Conservation (phyloP, 1,140 invertebrate genomes). For the Apis florea region DNA sequence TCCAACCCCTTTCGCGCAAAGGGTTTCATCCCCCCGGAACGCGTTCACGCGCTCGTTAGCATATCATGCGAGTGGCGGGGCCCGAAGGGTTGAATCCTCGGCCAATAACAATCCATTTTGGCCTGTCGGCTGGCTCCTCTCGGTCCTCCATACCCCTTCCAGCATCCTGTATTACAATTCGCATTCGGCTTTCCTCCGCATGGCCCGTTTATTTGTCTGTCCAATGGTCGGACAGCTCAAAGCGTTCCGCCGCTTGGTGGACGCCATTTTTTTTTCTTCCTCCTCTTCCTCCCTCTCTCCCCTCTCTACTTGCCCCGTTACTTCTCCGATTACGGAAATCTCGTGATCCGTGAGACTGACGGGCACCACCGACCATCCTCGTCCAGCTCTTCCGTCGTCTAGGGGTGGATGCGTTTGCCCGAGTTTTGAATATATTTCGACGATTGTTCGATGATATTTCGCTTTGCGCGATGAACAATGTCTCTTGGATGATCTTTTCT, state of each 20-base stretch:
- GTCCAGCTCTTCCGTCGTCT: background rate
- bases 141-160: slow-evolving; percentile 2
- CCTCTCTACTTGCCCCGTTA: slow-evolving; percentile 11
- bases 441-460: too few species aligned
- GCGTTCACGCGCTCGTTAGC: slow-evolving; percentile 71
- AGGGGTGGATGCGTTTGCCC: background rate
- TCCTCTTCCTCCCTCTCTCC: background rate
- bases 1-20: slow-evolving; percentile 48
- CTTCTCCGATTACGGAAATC: slow-evolving; percentile 70
- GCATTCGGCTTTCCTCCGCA: slow-evolving; percentile 44
- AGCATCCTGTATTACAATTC: slow-evolving; percentile 43
- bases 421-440: too few species aligned
- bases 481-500: too few species aligned
- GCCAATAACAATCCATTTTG: slow-evolving; percentile 72
- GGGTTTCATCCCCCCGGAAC: slow-evolving; percentile 56
- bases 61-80: slow-evolving; percentile 66
- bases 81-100: slow-evolving; percentile 69
- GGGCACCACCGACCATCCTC: background rate
- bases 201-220: slow-evolving; percentile 69
- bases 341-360: slow-evolving; percentile 38
- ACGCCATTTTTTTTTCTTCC: slow-evolving; percentile 56
- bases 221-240: slow-evolving; percentile 69
- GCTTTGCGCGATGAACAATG: too few species aligned
- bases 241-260: slow-evolving; percentile 49
- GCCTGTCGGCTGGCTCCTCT: slow-evolving; percentile 56